Percentiles rank a stretch among this genome's conserved stretches.
phyloP scores from a whole-genome alignment of 2,113 vertebrate species.

The Pseudopodoces humilis region DNA sequence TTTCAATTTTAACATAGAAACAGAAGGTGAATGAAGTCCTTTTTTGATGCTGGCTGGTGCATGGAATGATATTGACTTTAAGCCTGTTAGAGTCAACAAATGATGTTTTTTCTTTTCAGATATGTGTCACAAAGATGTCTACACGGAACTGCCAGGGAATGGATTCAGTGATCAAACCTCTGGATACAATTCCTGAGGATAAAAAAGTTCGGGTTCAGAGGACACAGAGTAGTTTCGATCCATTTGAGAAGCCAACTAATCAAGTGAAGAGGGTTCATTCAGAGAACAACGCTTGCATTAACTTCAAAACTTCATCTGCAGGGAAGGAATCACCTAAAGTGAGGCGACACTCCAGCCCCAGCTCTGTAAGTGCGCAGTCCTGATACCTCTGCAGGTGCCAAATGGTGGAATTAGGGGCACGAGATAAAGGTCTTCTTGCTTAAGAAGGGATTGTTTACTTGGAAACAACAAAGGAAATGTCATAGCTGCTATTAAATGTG shows the following conservation, averaged over 20 bases:
- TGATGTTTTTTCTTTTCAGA: constrained; percentile 74
- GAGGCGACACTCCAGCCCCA: constrained; percentile 91
- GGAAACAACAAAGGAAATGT: neutral
- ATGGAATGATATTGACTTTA: neutral
- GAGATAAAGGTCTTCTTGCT: neutral
- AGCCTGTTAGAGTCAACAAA: neutral
- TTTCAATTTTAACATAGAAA: neutral
- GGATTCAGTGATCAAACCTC: constrained; percentile 93
- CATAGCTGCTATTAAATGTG: neutral
- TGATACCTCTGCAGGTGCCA: fast-evolving
- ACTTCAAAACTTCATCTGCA: constrained; percentile 83
- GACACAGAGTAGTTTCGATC: constrained; percentile 93
- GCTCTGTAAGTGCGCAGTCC: constrained; percentile 83
- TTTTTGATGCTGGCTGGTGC: neutral
- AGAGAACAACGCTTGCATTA: constrained; percentile 96
- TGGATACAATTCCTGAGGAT: constrained; percentile 98
- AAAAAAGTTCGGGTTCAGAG: constrained; percentile 95
- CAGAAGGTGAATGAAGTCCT: neutral
- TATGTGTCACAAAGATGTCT: constrained; percentile 99
- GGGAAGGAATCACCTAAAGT: constrained; percentile 94
- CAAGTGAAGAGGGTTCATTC: constrained; percentile 97
- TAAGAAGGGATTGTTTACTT: neutral
- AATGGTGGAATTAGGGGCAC: neutral
- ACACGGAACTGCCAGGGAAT: constrained; percentile 95
- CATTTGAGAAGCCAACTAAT: constrained; percentile 90